Evolutionary conservation across 2,113 vertebrate species (phyloP).

Genomic region (Apaloderma vittatum): DNA sequence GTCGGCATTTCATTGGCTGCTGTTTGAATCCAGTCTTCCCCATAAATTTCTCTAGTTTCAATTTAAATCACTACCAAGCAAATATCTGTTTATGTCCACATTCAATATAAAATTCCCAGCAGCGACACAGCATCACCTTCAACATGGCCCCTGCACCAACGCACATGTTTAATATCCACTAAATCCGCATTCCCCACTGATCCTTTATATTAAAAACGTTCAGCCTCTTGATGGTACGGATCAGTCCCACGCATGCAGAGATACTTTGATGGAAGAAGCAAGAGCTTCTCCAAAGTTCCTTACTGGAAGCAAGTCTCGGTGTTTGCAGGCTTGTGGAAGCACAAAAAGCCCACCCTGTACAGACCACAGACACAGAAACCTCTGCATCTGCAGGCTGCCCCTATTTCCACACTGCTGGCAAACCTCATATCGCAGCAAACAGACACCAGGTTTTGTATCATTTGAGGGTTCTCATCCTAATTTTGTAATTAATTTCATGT

Average conservation of each 20-base stretch:
- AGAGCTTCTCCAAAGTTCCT: neutral
- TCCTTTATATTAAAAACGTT: neutral
- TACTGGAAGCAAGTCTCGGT: neutral
- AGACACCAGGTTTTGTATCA: neutral
- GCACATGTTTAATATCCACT: accelerated
- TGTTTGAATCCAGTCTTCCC: neutral
- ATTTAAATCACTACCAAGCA: neutral
- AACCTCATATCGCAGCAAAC: neutral
- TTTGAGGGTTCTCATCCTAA: neutral
- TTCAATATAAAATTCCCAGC: neutral
- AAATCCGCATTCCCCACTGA: neutral
- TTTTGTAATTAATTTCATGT: neutral
- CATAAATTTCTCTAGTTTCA: neutral
- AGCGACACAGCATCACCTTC: neutral
- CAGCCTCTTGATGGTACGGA: neutral
- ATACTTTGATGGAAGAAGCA: neutral
- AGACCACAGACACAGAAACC: neutral
- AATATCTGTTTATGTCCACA: neutral
- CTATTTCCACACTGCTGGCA: neutral
- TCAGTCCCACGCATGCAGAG: neutral
- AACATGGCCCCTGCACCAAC: neutral
- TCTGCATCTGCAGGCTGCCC: neutral
- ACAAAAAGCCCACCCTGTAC: neutral
- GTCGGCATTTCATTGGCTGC: neutral
- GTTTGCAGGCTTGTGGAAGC: neutral